Percentiles rank a stretch among this genome's conserved stretches.
Conservation (phyloP, 2,113 vertebrate genomes). For the Tragelaphus scriptus region DNA sequence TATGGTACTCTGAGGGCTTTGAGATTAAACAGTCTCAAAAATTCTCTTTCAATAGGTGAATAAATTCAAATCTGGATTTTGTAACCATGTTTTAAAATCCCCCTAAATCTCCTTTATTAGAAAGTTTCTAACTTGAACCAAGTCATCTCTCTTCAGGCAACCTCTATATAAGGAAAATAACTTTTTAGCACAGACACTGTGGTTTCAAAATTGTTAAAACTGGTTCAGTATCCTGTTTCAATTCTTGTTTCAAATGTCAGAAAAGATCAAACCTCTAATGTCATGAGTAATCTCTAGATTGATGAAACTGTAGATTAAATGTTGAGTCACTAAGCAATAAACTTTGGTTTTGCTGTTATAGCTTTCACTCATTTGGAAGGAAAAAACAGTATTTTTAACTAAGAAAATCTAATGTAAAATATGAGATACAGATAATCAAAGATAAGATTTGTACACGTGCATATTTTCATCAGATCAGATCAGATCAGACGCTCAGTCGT, state of each 20-base stretch:
- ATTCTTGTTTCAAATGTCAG: slow-evolving; percentile 28
- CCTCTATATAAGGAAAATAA: neutral
- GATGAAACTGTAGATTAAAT: neutral
- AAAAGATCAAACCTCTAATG: slow-evolving; percentile 13
- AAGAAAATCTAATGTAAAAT: neutral
- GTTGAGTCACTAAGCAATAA: neutral
- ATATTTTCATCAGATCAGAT: neutral
- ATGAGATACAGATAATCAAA: neutral
- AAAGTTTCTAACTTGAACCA: neutral
- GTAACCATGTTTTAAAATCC: neutral
- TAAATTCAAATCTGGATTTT: slow-evolving; percentile 1
- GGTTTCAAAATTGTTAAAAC: slow-evolving; percentile 22
- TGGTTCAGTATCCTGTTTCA: slow-evolving; percentile 11
- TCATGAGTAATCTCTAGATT: neutral
- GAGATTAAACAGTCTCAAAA: neutral
- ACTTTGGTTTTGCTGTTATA: neutral
- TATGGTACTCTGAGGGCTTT: neutral
- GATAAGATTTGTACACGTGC: neutral
- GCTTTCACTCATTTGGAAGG: neutral
- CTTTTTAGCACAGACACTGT: neutral
- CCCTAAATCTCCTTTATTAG: neutral
- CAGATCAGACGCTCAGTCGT: no score
- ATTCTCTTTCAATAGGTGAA: neutral
- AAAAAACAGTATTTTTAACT: neutral
- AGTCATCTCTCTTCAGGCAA: neutral